These are phyloP conservation scores for Laupala kohalensis DNA, from an alignment of 1,140 invertebrate genomes.

Conservation along the genomic window DNA sequence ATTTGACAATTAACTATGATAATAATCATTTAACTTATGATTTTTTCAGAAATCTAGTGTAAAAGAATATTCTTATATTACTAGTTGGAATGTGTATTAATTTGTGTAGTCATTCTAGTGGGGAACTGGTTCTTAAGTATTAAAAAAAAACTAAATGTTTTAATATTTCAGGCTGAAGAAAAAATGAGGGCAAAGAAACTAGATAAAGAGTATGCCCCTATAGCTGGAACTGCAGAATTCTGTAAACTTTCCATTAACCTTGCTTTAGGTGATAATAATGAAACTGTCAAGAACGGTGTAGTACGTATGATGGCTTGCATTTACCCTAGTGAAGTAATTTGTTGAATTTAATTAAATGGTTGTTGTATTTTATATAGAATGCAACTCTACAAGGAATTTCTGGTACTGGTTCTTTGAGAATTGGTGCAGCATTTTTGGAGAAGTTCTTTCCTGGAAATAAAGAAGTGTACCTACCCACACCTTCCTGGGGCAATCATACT, in stretches of 20 bases:
- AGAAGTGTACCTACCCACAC: slow-evolving; percentile 83
- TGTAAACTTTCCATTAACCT: slow-evolving; percentile 69
- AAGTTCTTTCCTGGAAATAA: slow-evolving; percentile 76
- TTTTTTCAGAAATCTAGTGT: neutral
- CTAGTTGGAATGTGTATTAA: neutral
- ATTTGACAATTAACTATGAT: too few species aligned
- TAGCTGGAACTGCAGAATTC: slow-evolving; percentile 71
- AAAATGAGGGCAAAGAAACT: slow-evolving; percentile 52
- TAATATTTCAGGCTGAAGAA: slow-evolving; percentile 58
- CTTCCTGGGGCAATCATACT: slow-evolving; percentile 96
- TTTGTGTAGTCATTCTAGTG: neutral
- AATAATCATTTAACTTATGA: too few species aligned
- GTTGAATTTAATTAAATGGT: slow-evolving; percentile 5
- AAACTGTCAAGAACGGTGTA: slow-evolving; percentile 58
- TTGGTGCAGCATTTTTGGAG: slow-evolving; percentile 82
- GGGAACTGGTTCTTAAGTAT: too few species aligned
- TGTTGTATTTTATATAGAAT: slow-evolving; percentile 38
- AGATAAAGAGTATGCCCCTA: slow-evolving; percentile 95
- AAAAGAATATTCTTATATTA: neutral
- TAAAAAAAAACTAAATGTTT: slow-evolving; percentile 18
- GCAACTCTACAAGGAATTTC: slow-evolving; percentile 80
- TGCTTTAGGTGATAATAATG: slow-evolving; percentile 76
- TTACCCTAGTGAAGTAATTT: too few species aligned
- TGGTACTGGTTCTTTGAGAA: slow-evolving; percentile 89
- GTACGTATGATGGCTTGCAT: slow-evolving; percentile 35